Conservation (phyloP, 2,888 invertebrate species). For the Gryllus longicercus region DNA sequence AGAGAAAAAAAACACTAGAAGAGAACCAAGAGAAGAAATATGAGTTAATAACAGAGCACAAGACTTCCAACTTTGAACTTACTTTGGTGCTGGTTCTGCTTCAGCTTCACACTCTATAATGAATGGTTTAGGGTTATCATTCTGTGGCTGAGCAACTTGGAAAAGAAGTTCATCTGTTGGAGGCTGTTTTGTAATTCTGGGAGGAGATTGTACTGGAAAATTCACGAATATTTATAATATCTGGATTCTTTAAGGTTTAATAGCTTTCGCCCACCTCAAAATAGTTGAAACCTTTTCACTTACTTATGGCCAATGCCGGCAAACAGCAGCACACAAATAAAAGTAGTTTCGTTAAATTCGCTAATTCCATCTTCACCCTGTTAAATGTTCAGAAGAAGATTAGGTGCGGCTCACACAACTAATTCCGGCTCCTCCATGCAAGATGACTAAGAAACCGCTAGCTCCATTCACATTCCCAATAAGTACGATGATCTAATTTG, state of each 20-base stretch:
- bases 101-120: conserved; percentile 95
- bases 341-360: conserved; percentile 26
- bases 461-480: conserved; percentile 30
- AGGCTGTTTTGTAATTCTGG: conserved; percentile 87
- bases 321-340: conserved; percentile 32
- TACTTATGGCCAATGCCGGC: conserved; percentile 38
- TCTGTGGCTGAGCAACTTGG: conserved; percentile 77
- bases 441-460: not conserved
- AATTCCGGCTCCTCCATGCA: not conserved
- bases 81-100: conserved; percentile 92
- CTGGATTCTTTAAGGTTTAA: not conserved
- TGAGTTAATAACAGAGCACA: no score
- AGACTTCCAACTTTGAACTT: conserved; percentile 45
- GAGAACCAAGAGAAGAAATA: no score
- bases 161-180: conserved; percentile 87
- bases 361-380: not conserved
- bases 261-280: not conserved
- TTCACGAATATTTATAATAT: conserved; percentile 28
- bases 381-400: conserved; percentile 19
- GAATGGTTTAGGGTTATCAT: conserved; percentile 89
- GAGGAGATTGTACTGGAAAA: conserved; percentile 77
- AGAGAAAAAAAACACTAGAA: no score
- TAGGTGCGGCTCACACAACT: not conserved
- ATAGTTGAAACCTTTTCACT: conserved; percentile 28
- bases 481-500: conserved; percentile 30